Percentiles rank a stretch among this genome's conserved stretches.
Conservation (phyloP, 1,140 invertebrate genomes). For the Halotydeus destructor region DNA sequence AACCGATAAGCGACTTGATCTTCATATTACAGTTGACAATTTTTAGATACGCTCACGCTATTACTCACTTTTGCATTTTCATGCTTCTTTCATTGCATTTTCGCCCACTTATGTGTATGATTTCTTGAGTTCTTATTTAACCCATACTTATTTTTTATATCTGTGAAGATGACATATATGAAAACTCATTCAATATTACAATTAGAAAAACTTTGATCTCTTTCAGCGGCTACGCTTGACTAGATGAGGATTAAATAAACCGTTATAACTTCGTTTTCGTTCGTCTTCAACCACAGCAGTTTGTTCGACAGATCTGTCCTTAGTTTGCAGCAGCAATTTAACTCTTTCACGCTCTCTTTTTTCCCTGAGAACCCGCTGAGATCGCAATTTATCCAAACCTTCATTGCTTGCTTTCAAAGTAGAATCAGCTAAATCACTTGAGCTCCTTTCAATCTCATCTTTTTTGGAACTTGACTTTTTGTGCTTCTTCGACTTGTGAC, state of each 20-base stretch:
- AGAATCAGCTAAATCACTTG: conserved; percentile 10
- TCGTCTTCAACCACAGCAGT: conserved; percentile 15
- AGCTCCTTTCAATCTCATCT: conserved; percentile 17
- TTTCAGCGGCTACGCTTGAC: too few relatives aligned
- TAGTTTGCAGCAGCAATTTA: conserved; percentile 38
- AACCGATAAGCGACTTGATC: too few relatives aligned
- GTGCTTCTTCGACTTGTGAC: conserved; percentile 23
- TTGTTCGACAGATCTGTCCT: conserved; percentile 25
- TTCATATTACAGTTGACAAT: too few relatives aligned
- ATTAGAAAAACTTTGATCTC: too few relatives aligned
- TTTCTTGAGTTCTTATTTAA: too few relatives aligned
- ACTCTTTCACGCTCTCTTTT: conserved; percentile 44
- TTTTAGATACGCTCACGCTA: too few relatives aligned
- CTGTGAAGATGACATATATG: too few relatives aligned
- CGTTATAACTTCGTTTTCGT: conserved; percentile 58
- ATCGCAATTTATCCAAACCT: conserved; percentile 48
- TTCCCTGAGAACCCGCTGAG: conserved; percentile 56
- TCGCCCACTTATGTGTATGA: too few relatives aligned
- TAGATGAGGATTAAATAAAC: conserved; percentile 73
- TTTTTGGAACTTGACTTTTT: conserved; percentile 19
- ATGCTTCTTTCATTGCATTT: too few relatives aligned
- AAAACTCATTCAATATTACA: too few relatives aligned
- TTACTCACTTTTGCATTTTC: too few relatives aligned
- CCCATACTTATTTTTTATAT: too few relatives aligned
- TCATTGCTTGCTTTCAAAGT: conserved; percentile 18